Evolutionary conservation across 2,113 vertebrate species (phyloP).

Genomic region (Amazona vittata): DNA sequence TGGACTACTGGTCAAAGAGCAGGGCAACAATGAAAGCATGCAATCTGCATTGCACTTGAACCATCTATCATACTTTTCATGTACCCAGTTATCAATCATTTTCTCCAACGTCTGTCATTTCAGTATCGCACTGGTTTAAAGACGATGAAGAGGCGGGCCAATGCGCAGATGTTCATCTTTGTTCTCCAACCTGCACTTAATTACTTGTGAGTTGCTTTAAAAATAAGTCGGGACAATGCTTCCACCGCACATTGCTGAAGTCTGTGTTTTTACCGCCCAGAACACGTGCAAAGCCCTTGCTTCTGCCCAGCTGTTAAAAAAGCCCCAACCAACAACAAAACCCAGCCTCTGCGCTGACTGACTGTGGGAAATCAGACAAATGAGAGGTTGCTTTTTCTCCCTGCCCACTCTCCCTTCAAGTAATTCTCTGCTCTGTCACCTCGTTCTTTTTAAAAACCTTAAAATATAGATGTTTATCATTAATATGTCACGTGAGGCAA

Average conservation of each 20-base stretch:
- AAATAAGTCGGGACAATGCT: not conserved
- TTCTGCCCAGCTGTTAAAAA: not conserved
- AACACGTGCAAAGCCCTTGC: not conserved
- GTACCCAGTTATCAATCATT: not conserved
- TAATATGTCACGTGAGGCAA: not conserved
- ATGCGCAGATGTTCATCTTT: not conserved
- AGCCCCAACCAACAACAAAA: not conserved
- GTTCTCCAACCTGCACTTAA: not conserved
- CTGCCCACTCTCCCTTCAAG: not conserved
- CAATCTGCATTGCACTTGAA: not conserved
- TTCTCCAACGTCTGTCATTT: not conserved
- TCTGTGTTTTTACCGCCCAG: not conserved
- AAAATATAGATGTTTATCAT: not conserved
- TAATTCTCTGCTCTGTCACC: not conserved
- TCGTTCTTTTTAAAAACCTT: not conserved
- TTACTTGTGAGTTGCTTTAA: not conserved
- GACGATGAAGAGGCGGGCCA: not conserved
- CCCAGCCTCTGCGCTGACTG: not conserved
- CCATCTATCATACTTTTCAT: not conserved
- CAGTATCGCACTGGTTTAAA: not conserved
- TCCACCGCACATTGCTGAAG: constrained; percentile 6
- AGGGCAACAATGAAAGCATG: not conserved
- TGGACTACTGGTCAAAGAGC: not conserved
- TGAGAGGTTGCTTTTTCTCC: not conserved
- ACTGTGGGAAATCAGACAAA: not conserved